Base-by-base conservation (phyloP, 2,113 vertebrate genomes). In the Sclerurus mexicanus region DNA sequence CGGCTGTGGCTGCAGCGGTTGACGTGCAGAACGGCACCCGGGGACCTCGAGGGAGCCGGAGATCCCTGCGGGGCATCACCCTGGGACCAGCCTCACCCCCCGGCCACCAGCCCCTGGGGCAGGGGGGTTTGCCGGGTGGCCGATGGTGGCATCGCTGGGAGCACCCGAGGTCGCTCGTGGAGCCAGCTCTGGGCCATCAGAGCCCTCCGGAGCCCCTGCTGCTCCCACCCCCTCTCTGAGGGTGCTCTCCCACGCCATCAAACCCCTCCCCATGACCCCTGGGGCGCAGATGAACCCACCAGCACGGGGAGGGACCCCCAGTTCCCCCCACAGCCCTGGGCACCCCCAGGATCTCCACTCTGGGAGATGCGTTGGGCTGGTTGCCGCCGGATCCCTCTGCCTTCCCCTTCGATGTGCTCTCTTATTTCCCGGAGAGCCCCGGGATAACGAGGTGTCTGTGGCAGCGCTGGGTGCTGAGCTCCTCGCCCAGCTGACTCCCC, bases 311-410 rank as follows among this genome's bases (percentile, higher is more conserved):
- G 68, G 37, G 23, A 50, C 73, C 67, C 82, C 67, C 1, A 2
- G 28, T 3, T 2, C 22, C 23, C 39, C n/a, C 6, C 3, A 1
- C 18, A 46, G 18, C 20, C 47, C 23, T 0, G 1, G 23, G 69
- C 12, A 4, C 3, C 33, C 14, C 0, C 47, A 4, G 55, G 0
- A 4, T 4, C 28, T n/a, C n/a, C n/a, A n/a, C n/a, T n/a, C 1
- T 0, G 1, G 33, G 55, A 10, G 16, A 6, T 1, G 44, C 11
- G 0, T 12, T 0, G 30, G 47, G 56, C 72, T 27, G 46, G 18
- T 7, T 55, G 33, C 67, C 50, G 31, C 42, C 0, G 0, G 37
- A 0, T 37, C 7, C 71, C 33, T 68, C 22, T 50, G 60, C 58
- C 62, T 37, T 12, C 12, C 10, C 47, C 24, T 23, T 60, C 4